Conservation (phyloP, 2,888 invertebrate genomes). For the Seira ritae region DNA sequence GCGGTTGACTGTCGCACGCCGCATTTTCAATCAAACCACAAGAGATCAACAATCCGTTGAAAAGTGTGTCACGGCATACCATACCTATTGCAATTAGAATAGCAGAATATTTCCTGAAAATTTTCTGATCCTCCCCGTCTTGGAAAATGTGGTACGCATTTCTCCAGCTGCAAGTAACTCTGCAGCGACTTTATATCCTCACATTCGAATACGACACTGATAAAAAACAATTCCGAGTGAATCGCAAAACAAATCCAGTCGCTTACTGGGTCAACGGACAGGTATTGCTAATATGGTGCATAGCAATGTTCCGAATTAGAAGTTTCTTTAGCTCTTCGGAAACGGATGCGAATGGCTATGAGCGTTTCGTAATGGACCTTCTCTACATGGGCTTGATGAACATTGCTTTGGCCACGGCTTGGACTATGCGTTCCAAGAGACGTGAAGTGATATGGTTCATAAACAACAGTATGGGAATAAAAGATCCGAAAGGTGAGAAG, state of each 20-base stretch:
- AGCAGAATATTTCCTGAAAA: no score
- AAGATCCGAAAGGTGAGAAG: constrained; percentile 15
- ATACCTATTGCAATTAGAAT: no score
- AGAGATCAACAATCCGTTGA: no score
- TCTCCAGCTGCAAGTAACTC: constrained; percentile 4
- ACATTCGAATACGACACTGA: constrained; percentile 3
- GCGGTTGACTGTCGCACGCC: no score
- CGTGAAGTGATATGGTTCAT: constrained; percentile 10
- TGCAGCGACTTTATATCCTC: constrained; percentile 11
- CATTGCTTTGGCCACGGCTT: not conserved
- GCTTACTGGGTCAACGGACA: constrained; percentile 18
- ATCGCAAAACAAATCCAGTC: not conserved
- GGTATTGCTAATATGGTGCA: not conserved
- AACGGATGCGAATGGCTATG: not conserved
- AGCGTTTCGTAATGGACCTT: constrained; percentile 36
- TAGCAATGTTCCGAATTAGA: not conserved
- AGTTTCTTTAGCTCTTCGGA: not conserved
- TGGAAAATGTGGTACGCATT: constrained; percentile 46
- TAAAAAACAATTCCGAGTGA: not conserved
- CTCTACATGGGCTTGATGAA: constrained; percentile 20
- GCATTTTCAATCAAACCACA: no score
- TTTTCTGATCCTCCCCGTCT: no score
- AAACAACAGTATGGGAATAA: constrained; percentile 22
- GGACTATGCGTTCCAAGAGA: not conserved
- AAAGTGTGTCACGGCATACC: no score